Evolutionary conservation across 2,888 invertebrate genomes (phyloP), one percentile per base, ranked within the genome.

Genomic region (Linnaemya vulpina): DNA sequence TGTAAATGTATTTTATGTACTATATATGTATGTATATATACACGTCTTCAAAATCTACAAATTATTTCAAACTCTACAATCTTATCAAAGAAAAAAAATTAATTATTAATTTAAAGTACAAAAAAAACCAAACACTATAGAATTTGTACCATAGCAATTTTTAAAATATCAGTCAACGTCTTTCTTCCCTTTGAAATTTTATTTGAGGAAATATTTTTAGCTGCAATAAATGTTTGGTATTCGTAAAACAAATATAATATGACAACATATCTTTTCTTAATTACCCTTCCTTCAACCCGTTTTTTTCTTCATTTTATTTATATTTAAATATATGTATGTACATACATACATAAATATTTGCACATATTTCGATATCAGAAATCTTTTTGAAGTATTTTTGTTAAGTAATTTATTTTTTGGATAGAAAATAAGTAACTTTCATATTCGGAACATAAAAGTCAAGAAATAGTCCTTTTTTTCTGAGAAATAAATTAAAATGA

Each of bases 41-140:
- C 2, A 7, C 40, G 5, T 5, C 0, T 55, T 3, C 30, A 30
- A n/a, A n/a, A n/a, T n/a, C n/a, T n/a, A n/a, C n/a, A n/a, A n/a
- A n/a, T 30, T 2, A 40, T 63, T 30, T 75, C 40, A 75, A n/a
- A 53, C 51, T 70, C 40, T 67, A 70, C 70, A 78, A 78, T 78
- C 78, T 78, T 78, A 78, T 78, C 78, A 20, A 0, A 38, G 38
- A 65, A 40, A 38, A n/a, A 58, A 38, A 77, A 13, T n/a, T n/a
- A n/a, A n/a, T n/a, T n/a, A n/a, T n/a, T n/a, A n/a, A n/a, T n/a
- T n/a, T n/a, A n/a, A 68, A 4, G 9, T 35, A 35, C 35, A 35
- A 7, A 35, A 4, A 35, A 7, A 35, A 4, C 9, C 35, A 11
- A 10, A 40, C 43, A 13, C 38, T 60, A n/a, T 30, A 55, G 55